Base-by-base conservation (phyloP, 2,113 vertebrate genomes). In the western clawed frog (Xenopus tropicalis) region DNA sequence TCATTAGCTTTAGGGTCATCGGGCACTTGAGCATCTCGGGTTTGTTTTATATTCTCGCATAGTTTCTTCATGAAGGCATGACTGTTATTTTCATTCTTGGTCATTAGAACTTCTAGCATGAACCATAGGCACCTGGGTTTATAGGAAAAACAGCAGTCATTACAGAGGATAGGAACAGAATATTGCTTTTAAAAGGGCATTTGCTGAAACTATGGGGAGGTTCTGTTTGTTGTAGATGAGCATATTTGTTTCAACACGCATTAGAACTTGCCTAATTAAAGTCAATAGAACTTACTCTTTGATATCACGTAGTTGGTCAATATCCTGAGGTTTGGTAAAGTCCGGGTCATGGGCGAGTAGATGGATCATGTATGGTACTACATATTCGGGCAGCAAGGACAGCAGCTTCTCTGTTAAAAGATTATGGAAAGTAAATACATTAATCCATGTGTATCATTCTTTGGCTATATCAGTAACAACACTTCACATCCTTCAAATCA, bases 101-200 rank as follows among this genome's bases (percentile, higher is more conserved):
- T 96, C 97, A 99, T 99, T 88, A 99, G 88, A 81, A 99, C 97
- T 86, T 99, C 97, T 83, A 99, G 89, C 96, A 99, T 98, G 85
- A 99, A 99, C 97, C 97, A 99, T 62, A 99, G 91, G 87, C 97
- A 99, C 91, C 97, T 76, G 6, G 29, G 2, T 4, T 11, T 9
- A n/a, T 14, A 23, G 57, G 14, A 59, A 59, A 13, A 59, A 59
- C 1, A 59, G 10, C 1, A 4, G 22, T 59, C 52, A 54, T 54
- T 54, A 54, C 3, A 48, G 13, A 48, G 11, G 46, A 17, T 48
- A 48, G 11, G 4, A 48, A 48, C 11, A 48, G 6, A 48, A 48
- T 48, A 12, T 48, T 48, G 6, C 43, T 44, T 44, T 44, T 8
- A 44, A 44, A 44, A 13, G n/a, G n/a, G n/a, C n/a, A n/a, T n/a